phyloP scores from a whole-genome alignment of 2,113 vertebrate genomes.

The Trachemys scripta region DNA sequence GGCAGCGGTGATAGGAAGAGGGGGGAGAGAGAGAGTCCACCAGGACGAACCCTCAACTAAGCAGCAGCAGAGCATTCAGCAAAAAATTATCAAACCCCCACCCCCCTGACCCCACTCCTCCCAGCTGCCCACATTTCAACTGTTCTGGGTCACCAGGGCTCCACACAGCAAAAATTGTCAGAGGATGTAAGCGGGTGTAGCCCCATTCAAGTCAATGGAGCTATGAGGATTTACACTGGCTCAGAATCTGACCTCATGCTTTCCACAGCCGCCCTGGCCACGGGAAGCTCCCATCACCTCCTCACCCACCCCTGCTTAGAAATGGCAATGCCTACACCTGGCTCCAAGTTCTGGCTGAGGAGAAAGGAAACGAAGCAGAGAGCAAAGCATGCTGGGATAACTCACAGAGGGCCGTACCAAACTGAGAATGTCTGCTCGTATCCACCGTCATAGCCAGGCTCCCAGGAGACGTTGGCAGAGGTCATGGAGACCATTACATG shows the following conservation, averaged over 20 bases:
- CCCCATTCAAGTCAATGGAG: not conserved
- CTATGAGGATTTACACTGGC: not conserved
- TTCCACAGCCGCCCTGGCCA: not conserved
- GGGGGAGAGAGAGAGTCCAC: not conserved
- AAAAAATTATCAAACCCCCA: not conserved
- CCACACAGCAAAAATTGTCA: not conserved
- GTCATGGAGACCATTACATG: constrained; percentile 92
- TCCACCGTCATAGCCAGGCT: constrained; percentile 97
- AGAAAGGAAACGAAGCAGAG: constrained; percentile 88
- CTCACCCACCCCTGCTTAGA: not conserved
- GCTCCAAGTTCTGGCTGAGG: constrained; percentile 48
- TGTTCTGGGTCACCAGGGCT: not conserved
- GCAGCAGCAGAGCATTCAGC: not conserved
- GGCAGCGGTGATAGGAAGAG: rapidly evolving
- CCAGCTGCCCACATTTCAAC: not conserved
- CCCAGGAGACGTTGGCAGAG: constrained; percentile 98
- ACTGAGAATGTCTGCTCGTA: constrained; percentile 99
- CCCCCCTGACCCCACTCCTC: no score
- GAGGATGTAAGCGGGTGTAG: not conserved
- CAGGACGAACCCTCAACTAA: not conserved
- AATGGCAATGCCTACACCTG: not conserved
- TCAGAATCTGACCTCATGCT: not conserved
- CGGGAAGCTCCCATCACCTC: not conserved
- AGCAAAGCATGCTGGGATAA: constrained; percentile 98
- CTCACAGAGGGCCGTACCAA: constrained; percentile 99